Percentiles rank a stretch among this genome's conserved stretches.
These are phyloP conservation scores for Sebastes melanostomus DNA, from an alignment of 2,797 vertebrate species.

Conservation along the genomic window DNA sequence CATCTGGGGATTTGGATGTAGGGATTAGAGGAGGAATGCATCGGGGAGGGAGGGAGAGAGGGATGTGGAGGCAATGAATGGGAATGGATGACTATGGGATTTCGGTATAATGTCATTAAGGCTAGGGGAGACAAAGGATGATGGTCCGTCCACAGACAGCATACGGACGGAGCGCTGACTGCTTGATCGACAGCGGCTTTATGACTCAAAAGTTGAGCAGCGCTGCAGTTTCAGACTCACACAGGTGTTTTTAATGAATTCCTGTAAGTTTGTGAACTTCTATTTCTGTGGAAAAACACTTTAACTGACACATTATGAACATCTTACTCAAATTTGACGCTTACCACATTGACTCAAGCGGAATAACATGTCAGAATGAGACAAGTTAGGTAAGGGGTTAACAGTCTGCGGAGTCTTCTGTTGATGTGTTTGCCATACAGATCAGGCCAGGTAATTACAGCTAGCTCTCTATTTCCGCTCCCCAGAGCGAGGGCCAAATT, in stretches of 20 bases:
- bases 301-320: background rate
- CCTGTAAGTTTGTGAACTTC: background rate
- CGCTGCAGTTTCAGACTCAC: slow-evolving; percentile 39
- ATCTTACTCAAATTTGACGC: background rate
- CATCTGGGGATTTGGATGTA: slow-evolving; percentile 73
- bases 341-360: background rate
- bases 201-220: slow-evolving; percentile 32
- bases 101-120: slow-evolving; percentile 76
- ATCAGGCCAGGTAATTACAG: slow-evolving; percentile 66
- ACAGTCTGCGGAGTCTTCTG: slow-evolving; percentile 38
- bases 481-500: slow-evolving; percentile 51
- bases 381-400: slow-evolving; percentile 40
- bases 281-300: background rate
- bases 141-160: slow-evolving; percentile 54
- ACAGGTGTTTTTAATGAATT: slow-evolving; percentile 45
- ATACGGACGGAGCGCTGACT: slow-evolving; percentile 34
- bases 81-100: slow-evolving; percentile 75
- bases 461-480: slow-evolving; percentile 52
- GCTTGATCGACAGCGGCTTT: slow-evolving; percentile 57
- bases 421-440: slow-evolving; percentile 51
- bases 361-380: slow-evolving; percentile 3
- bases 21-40: slow-evolving; percentile 79
- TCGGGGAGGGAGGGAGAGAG: slow-evolving; percentile 61
- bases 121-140: slow-evolving; percentile 68
- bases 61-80: slow-evolving; percentile 68